These are phyloP conservation scores for Orthosia gothica DNA, from an alignment of 2,888 invertebrate genomes.

Conservation along the genomic window DNA sequence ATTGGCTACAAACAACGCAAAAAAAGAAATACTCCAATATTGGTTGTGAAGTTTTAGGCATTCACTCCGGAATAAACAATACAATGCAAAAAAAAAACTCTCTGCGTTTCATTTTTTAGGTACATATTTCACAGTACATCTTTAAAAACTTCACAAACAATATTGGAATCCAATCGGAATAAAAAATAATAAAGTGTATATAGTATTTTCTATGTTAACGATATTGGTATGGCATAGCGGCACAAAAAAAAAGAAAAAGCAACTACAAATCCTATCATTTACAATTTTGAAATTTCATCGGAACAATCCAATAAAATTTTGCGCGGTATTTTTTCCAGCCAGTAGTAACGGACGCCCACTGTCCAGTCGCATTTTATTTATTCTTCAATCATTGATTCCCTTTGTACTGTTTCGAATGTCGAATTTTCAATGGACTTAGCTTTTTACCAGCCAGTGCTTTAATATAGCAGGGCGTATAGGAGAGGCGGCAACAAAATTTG, in stretches of 20 bases:
- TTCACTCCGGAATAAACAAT: neutral
- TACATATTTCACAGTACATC: neutral
- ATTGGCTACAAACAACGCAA: neutral
- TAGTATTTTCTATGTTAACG: slow-evolving; percentile 29
- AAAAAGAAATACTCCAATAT: neutral
- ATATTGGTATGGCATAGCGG: neutral
- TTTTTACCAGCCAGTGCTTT: slow-evolving; percentile 52
- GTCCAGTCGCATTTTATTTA: slow-evolving; percentile 66
- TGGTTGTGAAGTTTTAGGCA: neutral
- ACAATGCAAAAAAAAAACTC: neutral
- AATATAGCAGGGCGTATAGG: slow-evolving; percentile 19
- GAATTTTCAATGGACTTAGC: slow-evolving; percentile 67
- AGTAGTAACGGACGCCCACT: slow-evolving; percentile 57
- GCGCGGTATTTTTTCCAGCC: slow-evolving; percentile 52
- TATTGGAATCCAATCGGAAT: slow-evolving; percentile 12
- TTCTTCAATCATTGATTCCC: slow-evolving; percentile 70
- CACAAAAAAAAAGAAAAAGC: neutral
- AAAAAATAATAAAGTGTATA: slow-evolving; percentile 26
- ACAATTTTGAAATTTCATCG: slow-evolving; percentile 50
- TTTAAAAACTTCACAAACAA: slow-evolving; percentile 4
- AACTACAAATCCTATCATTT: slow-evolving; percentile 53
- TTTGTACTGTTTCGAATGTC: slow-evolving; percentile 65
- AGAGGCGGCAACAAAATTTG: slow-evolving; percentile 35
- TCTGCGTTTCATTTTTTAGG: neutral
- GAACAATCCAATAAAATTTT: slow-evolving; percentile 35